These are phyloP conservation scores for Babylonia areolata DNA, from an alignment of 1,140 invertebrate genomes.

Conservation along the genomic window DNA sequence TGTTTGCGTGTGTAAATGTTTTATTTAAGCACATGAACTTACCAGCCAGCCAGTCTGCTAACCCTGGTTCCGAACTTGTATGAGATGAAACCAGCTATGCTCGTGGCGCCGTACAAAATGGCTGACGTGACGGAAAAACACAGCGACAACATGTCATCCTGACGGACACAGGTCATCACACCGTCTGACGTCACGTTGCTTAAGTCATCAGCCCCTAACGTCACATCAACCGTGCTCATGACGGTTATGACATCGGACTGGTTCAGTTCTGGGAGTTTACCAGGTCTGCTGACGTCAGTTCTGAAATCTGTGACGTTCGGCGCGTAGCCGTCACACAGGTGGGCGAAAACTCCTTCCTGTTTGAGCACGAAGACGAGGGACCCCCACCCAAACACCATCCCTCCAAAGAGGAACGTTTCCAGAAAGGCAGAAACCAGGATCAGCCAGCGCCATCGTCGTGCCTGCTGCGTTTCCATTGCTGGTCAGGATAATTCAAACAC, in stretches of 20 bases:
- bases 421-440: not conserved
- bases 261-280: not conserved
- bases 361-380: conserved; percentile 27
- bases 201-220: not conserved
- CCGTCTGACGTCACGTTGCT: not conserved
- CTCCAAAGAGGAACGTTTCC: conserved; percentile 28
- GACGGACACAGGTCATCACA: conserved; percentile 35
- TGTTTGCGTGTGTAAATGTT: too few relatives aligned
- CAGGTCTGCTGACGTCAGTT: not conserved
- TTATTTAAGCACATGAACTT: not conserved
- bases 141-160: conserved; percentile 53
- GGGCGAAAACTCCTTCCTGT: not conserved
- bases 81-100: conserved; percentile 45
- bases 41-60: conserved; percentile 38
- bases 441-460: conserved; percentile 3
- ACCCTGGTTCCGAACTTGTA: conserved; percentile 46
- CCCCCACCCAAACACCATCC: conserved; percentile 20
- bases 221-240: not conserved
- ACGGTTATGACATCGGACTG: not conserved
- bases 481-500: not conserved
- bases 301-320: not conserved
- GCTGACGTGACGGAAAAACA: conserved; percentile 55
- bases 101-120: conserved; percentile 48
- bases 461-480: not conserved
- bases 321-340: not conserved